Base-by-base conservation (phyloP, 2,888 invertebrate species). In the Nemapogon koenigi region DNA sequence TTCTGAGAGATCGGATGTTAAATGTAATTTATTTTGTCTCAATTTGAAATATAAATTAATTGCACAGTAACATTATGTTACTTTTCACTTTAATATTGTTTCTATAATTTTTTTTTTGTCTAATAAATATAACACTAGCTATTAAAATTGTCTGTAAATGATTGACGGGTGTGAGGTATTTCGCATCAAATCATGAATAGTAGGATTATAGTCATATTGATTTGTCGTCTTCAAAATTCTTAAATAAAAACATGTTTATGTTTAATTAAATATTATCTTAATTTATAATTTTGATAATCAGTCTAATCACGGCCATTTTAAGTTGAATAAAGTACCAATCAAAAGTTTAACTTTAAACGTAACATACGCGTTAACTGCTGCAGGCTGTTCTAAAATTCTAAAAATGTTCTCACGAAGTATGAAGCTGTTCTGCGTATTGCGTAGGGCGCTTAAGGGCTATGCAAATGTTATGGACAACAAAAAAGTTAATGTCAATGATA, bases 401-500 rank as follows among this genome's bases (percentile, higher is more conserved):
- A 69, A 68, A 80, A 79, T 76, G 78, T 76, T 78, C 76, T 75
- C 66, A 59, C 72, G 64, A 73, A 73, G 75, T 75, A 62, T 62
- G 63, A 46, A 67, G 64, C 62, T 51, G 55, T 46, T 19, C 48
- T 51, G 56, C 19, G 33, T 33, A 33, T 33, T 19, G 19, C 19
- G 33, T 19, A 19, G 33, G 19, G 16, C 11, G 33, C 19, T 33
- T 27, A 27, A 16, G 22, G 26, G 69, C 65, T 79, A 80, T 80
- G 78, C 76, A 72, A 80, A 80, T 80, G 66, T 78, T 79, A 79
- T 75, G 72, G 76, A 76, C 75, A 73, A 72, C 73, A 75, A 78
- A 79, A 76, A 76, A 75, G 70, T 72, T 76, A 71, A 75, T 71
- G 72, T 66, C 73, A 67, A 71, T 72, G 76, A 76, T 76, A 76